Base-by-base conservation (phyloP, 2,888 invertebrate species). In the Eupithecia subfuscata region DNA sequence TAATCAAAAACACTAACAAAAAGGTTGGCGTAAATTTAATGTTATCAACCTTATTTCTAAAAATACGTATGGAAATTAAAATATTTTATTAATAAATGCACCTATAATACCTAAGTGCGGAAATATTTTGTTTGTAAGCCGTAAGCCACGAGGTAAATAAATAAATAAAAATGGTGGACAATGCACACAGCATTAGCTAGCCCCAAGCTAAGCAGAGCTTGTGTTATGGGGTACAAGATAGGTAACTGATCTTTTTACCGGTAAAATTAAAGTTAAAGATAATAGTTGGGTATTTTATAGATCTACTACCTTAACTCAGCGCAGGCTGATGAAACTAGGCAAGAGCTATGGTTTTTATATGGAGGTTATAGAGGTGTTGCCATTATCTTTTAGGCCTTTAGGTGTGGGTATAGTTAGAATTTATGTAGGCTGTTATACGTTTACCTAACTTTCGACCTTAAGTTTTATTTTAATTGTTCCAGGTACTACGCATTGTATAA, bases 401-500 rank as follows among this genome's bases (percentile, higher is more conserved):
- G n/a, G 11, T 56, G n/a, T 3, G 3, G 30, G 30, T 22, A 48
- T 9, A 52, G 0, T 56, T 56, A 56, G 11, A 56, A 22, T 56
- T 56, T 3, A 56, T 22, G n/a, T 48, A 48, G 9, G n/a, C 9
- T 9, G 8, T n/a, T 56, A 40, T 22, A n/a, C 48, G 8, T 9
- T 48, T 22, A 56, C 22, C 52, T 22, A 11, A 56, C 52, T 56
- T 71, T 65, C 69, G 63, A 75, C 60, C 11, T n/a, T 70, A 43
- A 68, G 65, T 85, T 82, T 86, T 83, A 81, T 87, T 80, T 73
- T 82, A 82, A 86, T 80, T 71, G 82, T 92, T 91, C 71, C 94
- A 95, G 94, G 89, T 92, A 89, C 82, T 84, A 82, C 81, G 83
- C 79, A 69, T 74, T 74, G 75, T 70, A 77, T 83, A 83, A 81